These are phyloP conservation scores for Rhodeus uyekii DNA, from an alignment of 2,797 vertebrate species.

Conservation along the genomic window DNA sequence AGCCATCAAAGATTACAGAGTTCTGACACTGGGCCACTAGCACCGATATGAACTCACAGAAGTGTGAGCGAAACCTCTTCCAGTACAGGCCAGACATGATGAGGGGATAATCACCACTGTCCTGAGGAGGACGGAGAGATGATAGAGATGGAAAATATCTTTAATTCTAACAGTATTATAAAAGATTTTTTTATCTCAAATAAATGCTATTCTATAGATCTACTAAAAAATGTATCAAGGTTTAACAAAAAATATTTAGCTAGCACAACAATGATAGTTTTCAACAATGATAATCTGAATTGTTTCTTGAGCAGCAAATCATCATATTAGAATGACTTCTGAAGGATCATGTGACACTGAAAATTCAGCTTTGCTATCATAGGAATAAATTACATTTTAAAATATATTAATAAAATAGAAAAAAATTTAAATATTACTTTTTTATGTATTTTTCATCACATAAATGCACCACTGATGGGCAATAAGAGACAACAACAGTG, in stretches of 20 bases:
- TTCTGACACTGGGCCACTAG: constrained; percentile 87
- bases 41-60: constrained; percentile 89
- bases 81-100: constrained; percentile 83
- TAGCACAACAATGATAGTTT: not conserved
- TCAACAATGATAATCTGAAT: not conserved
- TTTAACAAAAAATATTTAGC: not conserved
- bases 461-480: no score
- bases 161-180: not conserved
- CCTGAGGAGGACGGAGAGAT: constrained; percentile 66
- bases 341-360: no score
- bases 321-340: no score
- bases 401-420: no score
- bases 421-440: no score
- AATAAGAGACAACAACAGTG: no score
- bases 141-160: not conserved
- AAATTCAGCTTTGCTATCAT: no score
- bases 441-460: no score
- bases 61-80: constrained; percentile 88
- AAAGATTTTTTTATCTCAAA: no score
- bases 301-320: not conserved
- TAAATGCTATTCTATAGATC: not conserved
- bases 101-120: constrained; percentile 86
- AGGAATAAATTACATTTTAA: no score
- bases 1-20: constrained; percentile 84
- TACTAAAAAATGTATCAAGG: not conserved